Percentiles rank a stretch among this genome's conserved stretches.
Evolutionary conservation across 1,140 invertebrate genomes (phyloP).

Genomic region (Drosophila kanapiae): DNA sequence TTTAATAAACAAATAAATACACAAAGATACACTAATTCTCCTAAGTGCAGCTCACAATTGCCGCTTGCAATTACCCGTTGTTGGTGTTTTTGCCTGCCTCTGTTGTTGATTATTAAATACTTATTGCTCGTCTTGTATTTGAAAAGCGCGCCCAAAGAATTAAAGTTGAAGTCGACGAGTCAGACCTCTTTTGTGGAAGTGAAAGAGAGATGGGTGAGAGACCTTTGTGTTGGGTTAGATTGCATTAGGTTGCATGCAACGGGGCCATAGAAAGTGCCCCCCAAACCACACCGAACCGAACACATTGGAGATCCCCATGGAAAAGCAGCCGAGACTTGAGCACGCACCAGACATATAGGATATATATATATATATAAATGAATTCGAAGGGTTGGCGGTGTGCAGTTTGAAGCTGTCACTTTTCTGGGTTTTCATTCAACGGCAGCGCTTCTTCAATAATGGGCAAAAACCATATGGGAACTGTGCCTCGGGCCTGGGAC

Average conservation of each 20-base stretch:
- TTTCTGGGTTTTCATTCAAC: constrained; percentile 54
- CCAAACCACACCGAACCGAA: constrained; percentile 33
- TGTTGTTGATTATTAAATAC: constrained; percentile 76
- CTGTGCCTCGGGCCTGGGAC: constrained; percentile 29
- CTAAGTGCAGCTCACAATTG: constrained; percentile 49
- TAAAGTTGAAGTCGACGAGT: constrained; percentile 40
- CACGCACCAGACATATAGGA: constrained; percentile 55
- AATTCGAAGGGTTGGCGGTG: constrained; percentile 13
- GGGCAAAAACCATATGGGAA: constrained; percentile 44
- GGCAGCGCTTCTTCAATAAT: constrained; percentile 20
- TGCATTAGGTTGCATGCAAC: constrained; percentile 74
- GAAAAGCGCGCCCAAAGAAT: constrained; percentile 75
- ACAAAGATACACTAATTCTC: not conserved
- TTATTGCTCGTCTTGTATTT: constrained; percentile 63
- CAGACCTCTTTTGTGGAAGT: constrained; percentile 9
- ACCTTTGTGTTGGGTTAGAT: constrained; percentile 52
- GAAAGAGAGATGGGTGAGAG: constrained; percentile 42
- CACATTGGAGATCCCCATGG: constrained; percentile 24
- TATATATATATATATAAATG: constrained; percentile 24
- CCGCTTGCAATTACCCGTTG: constrained; percentile 62
- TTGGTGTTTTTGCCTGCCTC: constrained; percentile 39
- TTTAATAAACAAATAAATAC: not conserved
- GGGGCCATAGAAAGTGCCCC: constrained; percentile 78
- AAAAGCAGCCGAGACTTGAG: constrained; percentile 39
- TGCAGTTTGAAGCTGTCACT: constrained; percentile 46